phyloP scores from a whole-genome alignment of 53 echinoderm and acorn worm genomes.

The Astropecten irregularis region DNA sequence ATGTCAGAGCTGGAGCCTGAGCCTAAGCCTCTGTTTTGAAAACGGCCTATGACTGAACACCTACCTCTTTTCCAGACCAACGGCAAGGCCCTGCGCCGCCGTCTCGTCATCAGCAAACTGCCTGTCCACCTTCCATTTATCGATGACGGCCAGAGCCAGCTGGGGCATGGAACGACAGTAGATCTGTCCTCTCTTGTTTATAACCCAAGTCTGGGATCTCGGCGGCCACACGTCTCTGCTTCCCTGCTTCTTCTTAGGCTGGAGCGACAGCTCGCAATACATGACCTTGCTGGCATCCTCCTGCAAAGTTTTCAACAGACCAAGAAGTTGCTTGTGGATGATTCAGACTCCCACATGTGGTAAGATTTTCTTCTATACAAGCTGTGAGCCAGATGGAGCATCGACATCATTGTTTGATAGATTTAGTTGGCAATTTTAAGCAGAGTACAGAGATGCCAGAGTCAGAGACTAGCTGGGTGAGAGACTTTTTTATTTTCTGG shows the following conservation, averaged over 20 bases:
- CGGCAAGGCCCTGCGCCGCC: slow-evolving; percentile 63
- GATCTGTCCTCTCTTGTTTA: slow-evolving; percentile 87
- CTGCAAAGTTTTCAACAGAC: slow-evolving; percentile 38
- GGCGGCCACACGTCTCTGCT: slow-evolving; percentile 83
- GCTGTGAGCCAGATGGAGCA: too few species aligned
- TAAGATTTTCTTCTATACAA: too few species aligned
- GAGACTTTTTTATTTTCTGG: too few species aligned
- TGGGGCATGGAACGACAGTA: slow-evolving; percentile 85
- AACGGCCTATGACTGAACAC: too few species aligned
- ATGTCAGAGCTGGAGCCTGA: too few species aligned
- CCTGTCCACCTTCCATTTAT: slow-evolving; percentile 59
- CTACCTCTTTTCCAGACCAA: slow-evolving; percentile 78
- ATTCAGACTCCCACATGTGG: too few species aligned
- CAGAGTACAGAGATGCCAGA: too few species aligned
- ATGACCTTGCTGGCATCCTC: slow-evolving; percentile 74
- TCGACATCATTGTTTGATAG: too few species aligned
- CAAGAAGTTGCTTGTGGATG: background rate
- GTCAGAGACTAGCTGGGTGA: too few species aligned
- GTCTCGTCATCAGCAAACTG: slow-evolving; percentile 70
- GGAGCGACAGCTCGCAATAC: slow-evolving; percentile 72
- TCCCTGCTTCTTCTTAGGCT: slow-evolving; percentile 75
- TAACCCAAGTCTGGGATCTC: slow-evolving; percentile 91
- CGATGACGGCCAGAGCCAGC: slow-evolving; percentile 76
- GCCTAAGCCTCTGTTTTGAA: too few species aligned
- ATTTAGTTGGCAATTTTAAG: too few species aligned